Evolutionary conservation across 1,140 invertebrate species (phyloP).

Genomic region (Parapsyche elsis): DNA sequence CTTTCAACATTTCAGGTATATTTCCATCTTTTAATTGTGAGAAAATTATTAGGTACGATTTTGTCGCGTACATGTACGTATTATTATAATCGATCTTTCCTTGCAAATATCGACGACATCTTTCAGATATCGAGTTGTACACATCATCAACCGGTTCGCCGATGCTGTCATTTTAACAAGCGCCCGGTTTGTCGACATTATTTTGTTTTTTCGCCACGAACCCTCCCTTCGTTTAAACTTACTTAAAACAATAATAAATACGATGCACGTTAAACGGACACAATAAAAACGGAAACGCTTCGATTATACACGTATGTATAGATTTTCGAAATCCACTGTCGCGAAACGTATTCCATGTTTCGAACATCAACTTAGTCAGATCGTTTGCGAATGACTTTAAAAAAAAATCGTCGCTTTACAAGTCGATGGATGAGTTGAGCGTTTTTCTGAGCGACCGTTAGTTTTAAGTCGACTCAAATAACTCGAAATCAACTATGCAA

Average conservation of each 20-base stretch:
- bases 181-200: slow-evolving; percentile 10
- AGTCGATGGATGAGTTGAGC: neutral
- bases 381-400: neutral
- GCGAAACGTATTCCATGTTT: too few species aligned
- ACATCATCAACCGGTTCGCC: slow-evolving; percentile 1
- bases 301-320: too few species aligned
- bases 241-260: too few species aligned
- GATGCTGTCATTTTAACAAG: slow-evolving; percentile 20
- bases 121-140: neutral
- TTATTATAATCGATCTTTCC: neutral
- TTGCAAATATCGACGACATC: neutral
- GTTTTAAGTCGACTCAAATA: neutral
- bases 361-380: too few species aligned
- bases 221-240: too few species aligned
- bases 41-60: too few species aligned
- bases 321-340: too few species aligned
- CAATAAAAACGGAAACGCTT: too few species aligned
- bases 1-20: too few species aligned
- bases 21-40: too few species aligned
- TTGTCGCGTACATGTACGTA: neutral
- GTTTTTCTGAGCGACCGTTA: neutral
- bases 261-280: too few species aligned
- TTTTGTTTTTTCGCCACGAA: neutral
- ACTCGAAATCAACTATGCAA: neutral
- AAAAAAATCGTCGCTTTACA: neutral